A percentile compares a stretch with the other conserved stretches of the same genome.
Evolutionary conservation across 64 coral and sea anemone genomes (phyloP).

Genomic region (Astreopora myriophthalma): DNA sequence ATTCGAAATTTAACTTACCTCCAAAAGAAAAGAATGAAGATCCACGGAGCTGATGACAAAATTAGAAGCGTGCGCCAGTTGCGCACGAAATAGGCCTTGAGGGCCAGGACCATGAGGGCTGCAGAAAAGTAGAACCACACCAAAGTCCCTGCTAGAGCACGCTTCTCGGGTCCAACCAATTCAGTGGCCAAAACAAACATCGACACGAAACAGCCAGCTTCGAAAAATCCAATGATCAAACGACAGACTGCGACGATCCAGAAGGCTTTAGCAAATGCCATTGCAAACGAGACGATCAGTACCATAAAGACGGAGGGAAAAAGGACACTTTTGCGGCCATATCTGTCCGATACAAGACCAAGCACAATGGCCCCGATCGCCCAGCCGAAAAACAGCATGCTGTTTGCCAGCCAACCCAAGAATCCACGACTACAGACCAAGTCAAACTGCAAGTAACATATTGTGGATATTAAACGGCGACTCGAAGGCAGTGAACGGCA

Average conservation of each 20-base stretch:
- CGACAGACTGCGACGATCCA: constrained; percentile 75
- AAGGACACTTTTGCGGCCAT: constrained; percentile 84
- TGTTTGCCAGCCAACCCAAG: constrained; percentile 83
- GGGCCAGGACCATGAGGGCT: background rate
- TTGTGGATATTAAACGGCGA: background rate
- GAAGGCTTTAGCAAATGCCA: constrained; percentile 75
- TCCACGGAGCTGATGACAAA: constrained; percentile 78
- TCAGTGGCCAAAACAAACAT: constrained; percentile 83
- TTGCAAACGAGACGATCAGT: constrained; percentile 66
- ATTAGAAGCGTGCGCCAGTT: constrained; percentile 84
- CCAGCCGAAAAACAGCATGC: constrained; percentile 89
- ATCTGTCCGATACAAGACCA: constrained; percentile 77
- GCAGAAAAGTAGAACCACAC: constrained; percentile 82
- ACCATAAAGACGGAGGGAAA: constrained; percentile 77
- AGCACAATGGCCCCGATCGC: constrained; percentile 79
- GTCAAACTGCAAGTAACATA: constrained; percentile 76
- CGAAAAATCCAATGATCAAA: constrained; percentile 79
- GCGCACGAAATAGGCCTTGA: constrained; percentile 57
- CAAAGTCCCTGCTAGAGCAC: constrained; percentile 64
- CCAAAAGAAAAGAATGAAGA: constrained; percentile 87
- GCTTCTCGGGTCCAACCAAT: constrained; percentile 76
- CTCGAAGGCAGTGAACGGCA: too few relatives aligned
- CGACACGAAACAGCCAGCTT: constrained; percentile 56
- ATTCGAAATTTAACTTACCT: constrained; percentile 57
- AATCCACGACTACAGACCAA: constrained; percentile 77